A percentile compares a stretch with the other conserved stretches of the same genome.
Conservation (phyloP, 2,113 vertebrate genomes). For the Melanerpes formicivorus region DNA sequence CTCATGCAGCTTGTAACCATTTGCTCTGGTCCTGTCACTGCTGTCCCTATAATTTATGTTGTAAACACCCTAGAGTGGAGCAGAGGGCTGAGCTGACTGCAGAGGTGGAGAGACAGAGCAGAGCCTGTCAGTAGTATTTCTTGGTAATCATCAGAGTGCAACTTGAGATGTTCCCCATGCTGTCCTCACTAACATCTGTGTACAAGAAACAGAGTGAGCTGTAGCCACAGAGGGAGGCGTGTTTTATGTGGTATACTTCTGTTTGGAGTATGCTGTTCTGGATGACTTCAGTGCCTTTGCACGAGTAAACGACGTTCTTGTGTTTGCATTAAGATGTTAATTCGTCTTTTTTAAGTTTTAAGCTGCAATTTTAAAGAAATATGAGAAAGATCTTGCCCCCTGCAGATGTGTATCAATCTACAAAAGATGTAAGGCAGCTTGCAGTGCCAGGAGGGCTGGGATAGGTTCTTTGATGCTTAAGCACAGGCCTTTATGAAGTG, state of each 20-base stretch:
- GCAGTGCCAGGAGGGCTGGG: background rate
- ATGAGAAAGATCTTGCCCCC: slow-evolving; percentile 16
- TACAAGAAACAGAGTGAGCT: slow-evolving; percentile 20
- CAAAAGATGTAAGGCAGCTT: background rate
- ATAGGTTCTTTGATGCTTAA: slow-evolving; percentile 44
- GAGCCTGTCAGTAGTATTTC: background rate
- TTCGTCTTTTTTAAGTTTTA: slow-evolving; percentile 53
- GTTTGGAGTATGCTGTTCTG: slow-evolving; percentile 38
- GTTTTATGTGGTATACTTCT: slow-evolving; percentile 46
- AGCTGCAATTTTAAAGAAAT: slow-evolving; percentile 42
- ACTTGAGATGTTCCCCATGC: slow-evolving; percentile 15
- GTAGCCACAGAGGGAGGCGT: background rate
- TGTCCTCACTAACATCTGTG: background rate
- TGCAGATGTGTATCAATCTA: slow-evolving; percentile 39
- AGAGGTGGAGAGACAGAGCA: background rate
- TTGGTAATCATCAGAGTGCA: background rate
- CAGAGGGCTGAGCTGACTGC: background rate
- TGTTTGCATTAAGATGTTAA: slow-evolving; percentile 46
- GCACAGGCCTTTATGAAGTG: background rate
- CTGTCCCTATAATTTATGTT: background rate
- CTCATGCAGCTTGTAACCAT: too few relatives aligned
- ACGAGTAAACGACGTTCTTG: background rate
- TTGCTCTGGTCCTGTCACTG: background rate
- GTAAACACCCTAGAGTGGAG: background rate
- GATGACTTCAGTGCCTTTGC: slow-evolving; percentile 1